phyloP scores from a whole-genome alignment of 2,797 vertebrate genomes.

The Peromyscus melanophrys region DNA sequence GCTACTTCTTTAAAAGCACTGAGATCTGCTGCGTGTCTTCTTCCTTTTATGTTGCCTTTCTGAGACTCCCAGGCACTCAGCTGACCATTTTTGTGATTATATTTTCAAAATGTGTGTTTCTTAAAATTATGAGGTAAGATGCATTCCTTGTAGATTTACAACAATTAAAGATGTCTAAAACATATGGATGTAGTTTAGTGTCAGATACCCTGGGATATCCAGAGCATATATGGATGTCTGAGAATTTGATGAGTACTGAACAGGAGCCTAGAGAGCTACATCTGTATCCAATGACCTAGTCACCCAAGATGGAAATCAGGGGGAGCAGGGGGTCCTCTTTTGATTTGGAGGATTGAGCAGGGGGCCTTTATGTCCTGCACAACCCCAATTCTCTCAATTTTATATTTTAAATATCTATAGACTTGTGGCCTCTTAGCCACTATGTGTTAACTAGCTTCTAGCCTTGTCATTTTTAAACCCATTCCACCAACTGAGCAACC shows the following conservation, averaged over 20 bases:
- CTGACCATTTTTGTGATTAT: not conserved
- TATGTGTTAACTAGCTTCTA: slow-evolving; percentile 3
- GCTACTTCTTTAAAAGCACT: not conserved
- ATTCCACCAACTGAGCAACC: not conserved
- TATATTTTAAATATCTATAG: not conserved
- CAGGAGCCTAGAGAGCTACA: not conserved
- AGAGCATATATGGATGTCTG: not conserved
- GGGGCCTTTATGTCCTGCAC: not conserved
- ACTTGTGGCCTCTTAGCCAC: not conserved
- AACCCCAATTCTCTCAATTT: not conserved
- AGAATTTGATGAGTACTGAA: not conserved
- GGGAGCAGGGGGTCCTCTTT: not conserved
- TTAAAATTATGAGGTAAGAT: not conserved
- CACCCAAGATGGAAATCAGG: not conserved
- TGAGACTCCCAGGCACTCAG: not conserved
- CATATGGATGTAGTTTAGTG: not conserved
- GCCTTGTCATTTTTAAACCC: not conserved
- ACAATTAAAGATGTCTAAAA: not conserved
- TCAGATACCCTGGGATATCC: not conserved
- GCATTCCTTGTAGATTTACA: not conserved
- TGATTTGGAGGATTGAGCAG: not conserved
- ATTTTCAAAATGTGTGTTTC: not conserved
- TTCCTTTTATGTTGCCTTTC: not conserved
- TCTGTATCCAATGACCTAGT: not conserved
- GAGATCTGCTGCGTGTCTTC: accelerated